Evolutionary conservation across 2,797 vertebrate genomes (phyloP), one percentile per base, ranked within the genome.

Genomic region (Rhodeus uyekii): DNA sequence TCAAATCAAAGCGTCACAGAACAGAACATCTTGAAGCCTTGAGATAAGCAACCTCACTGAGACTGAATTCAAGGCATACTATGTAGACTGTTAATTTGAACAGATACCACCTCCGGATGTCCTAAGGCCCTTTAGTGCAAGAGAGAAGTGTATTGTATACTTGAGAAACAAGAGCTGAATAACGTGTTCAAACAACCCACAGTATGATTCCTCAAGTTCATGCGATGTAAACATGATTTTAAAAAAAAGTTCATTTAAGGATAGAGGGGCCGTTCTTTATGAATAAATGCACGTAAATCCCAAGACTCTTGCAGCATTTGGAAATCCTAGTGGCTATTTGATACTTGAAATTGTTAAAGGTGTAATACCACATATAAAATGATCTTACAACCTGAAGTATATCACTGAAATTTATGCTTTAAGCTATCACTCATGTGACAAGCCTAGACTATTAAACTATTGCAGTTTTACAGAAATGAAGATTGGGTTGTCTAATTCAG

Each of bases 121-220:
- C 77, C 27, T 29, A n/a, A 50, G 64, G 48, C 76, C 4, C 18
- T 58, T 24, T 7, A 55, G 27, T 29, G 13, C 64, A 64, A 38
- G 8, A 53, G 3, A n/a, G 22, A 38, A 18, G 27, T 58, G 36
- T 36, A 48, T 64, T 80, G 79, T 16, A 77, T 64, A 55, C 48
- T 75, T 60, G 46, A 63, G 68, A 69, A 76, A 16, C 61, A 80
- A 80, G 36, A 65, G 69, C 44, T 68, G 65, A 72, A 73, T 27
- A 32, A 64, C 29, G 5, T 34, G 24, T 67, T 34, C 8, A 42
- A 53, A 18, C 63, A 76, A 34, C 36, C 24, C 50, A 42, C 34
- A 60, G 13, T 64, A 10, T 24, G 50, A 74, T 39, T 74, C 38
- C n/a, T 55, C 48, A 55, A 58, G 50, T 74, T 39, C 50, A 55